These are phyloP conservation scores for Dolichotis patagonum DNA, from an alignment of 2,113 vertebrate genomes.

Conservation along the genomic window DNA sequence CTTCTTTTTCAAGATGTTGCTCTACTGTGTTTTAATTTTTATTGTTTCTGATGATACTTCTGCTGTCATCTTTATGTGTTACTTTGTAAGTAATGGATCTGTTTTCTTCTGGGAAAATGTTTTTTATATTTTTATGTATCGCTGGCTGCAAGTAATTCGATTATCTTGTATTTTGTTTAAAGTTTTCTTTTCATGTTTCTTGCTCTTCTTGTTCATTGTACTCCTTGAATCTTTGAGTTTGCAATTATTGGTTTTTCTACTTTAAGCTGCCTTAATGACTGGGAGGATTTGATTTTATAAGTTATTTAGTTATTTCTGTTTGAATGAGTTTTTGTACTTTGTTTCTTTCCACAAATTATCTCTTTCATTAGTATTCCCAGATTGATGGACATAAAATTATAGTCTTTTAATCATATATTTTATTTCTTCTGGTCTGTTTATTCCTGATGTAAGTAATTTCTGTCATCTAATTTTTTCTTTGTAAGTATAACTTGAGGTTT, in stretches of 20 bases:
- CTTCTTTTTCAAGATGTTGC: neutral
- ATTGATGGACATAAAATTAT: neutral
- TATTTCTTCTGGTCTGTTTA: neutral
- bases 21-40: neutral
- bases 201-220: neutral
- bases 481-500: neutral
- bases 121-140: neutral
- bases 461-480: neutral
- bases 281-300: neutral
- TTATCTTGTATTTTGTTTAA: neutral
- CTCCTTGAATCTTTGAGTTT: neutral
- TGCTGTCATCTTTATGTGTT: constrained; percentile 12
- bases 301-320: neutral
- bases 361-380: neutral
- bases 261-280: neutral
- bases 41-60: constrained; percentile 24
- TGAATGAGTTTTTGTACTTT: neutral
- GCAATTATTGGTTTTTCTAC: neutral
- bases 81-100: neutral
- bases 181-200: neutral
- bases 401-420: neutral
- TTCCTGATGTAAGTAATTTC: neutral
- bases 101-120: neutral
- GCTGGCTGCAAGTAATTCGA: neutral
- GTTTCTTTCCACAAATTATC: neutral